These are phyloP conservation scores for Acronicta leporina DNA, from an alignment of 2,888 invertebrate genomes.

Conservation along the genomic window DNA sequence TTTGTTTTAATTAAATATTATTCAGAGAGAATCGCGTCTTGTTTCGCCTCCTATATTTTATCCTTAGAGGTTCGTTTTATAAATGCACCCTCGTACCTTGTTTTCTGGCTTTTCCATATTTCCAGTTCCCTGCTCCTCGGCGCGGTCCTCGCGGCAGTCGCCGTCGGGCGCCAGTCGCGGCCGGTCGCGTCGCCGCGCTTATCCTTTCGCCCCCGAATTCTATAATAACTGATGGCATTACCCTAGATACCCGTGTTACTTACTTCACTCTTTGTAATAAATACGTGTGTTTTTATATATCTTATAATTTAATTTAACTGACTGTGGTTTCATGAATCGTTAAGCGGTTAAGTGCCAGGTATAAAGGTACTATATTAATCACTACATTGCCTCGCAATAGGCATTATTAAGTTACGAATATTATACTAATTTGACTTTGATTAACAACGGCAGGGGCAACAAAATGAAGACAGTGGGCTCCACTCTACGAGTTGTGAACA, in stretches of 20 bases:
- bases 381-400: slow-evolving; percentile 35
- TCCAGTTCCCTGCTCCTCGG: slow-evolving; percentile 16
- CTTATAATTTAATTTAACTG: slow-evolving; percentile 34
- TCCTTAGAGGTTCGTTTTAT: slow-evolving; percentile 42
- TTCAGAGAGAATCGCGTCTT: slow-evolving; percentile 42
- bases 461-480: slow-evolving; percentile 21
- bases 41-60: slow-evolving; percentile 44
- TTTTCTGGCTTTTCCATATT: slow-evolving; percentile 48
- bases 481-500: slow-evolving; percentile 27
- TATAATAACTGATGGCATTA: slow-evolving; percentile 37
- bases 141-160: slow-evolving; percentile 46
- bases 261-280: slow-evolving; percentile 9
- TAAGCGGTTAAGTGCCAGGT: slow-evolving; percentile 52
- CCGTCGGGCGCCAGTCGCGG: slow-evolving; percentile 63
- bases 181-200: slow-evolving; percentile 60
- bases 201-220: slow-evolving; percentile 12
- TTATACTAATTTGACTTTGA: slow-evolving; percentile 39
- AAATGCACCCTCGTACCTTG: slow-evolving; percentile 47
- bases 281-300: slow-evolving; percentile 11
- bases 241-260: slow-evolving; percentile 6
- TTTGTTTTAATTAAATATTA: slow-evolving; percentile 55
- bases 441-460: slow-evolving; percentile 26
- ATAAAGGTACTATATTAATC: slow-evolving; percentile 49
- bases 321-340: slow-evolving; percentile 59
- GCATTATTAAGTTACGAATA: slow-evolving; percentile 28